Evolutionary conservation across 2,113 vertebrate species (phyloP).

Genomic region (Phodopus roborovskii): DNA sequence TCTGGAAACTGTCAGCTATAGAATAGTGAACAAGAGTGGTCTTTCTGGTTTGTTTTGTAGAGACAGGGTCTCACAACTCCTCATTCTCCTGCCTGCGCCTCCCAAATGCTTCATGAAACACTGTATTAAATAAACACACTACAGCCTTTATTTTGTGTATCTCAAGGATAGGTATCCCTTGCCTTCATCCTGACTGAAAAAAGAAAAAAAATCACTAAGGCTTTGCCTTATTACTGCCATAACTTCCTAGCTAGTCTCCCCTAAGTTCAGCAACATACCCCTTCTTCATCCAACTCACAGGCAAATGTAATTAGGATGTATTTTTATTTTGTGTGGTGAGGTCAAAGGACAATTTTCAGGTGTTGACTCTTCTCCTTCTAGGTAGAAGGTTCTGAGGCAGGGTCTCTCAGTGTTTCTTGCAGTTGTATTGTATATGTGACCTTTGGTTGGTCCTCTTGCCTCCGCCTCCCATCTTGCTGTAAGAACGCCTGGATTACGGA

Average conservation of each 20-base stretch:
- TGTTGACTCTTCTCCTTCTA: neutral
- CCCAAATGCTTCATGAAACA: neutral
- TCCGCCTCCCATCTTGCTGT: neutral
- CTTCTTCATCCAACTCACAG: slow-evolving; percentile 33
- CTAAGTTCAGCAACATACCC: neutral
- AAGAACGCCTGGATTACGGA: neutral
- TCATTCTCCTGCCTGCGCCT: neutral
- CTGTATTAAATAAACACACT: neutral
- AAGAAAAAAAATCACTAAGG: neutral
- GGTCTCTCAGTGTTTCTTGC: neutral
- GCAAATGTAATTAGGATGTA: neutral
- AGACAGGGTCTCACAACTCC: neutral
- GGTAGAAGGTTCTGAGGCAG: neutral
- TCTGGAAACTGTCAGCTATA: neutral
- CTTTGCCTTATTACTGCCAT: neutral
- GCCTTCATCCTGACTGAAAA: slow-evolving; percentile 16
- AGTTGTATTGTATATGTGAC: no score
- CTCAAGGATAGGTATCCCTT: neutral
- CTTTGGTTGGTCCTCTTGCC: neutral
- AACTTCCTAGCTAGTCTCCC: slow-evolving; percentile 4
- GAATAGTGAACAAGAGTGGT: neutral
- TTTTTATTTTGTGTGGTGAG: neutral
- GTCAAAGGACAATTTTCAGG: neutral
- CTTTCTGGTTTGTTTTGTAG: neutral
- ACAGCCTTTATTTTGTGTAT: neutral